Evolutionary conservation across 1,140 invertebrate species (phyloP).

Genomic region (Mercenaria mercenaria): DNA sequence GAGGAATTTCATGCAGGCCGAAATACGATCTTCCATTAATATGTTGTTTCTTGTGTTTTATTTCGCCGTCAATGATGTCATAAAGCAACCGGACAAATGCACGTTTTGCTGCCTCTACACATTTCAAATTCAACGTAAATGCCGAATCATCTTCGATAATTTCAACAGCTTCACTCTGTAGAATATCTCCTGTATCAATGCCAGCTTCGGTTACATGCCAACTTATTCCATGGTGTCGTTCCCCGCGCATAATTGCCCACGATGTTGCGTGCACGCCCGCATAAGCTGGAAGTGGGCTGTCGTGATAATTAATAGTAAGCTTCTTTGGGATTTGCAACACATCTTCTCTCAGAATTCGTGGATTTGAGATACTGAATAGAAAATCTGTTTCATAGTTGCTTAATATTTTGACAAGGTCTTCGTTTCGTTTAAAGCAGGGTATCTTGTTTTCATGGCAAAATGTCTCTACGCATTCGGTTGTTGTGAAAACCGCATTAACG

Average conservation of each 20-base stretch:
- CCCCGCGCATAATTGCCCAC: constrained; percentile 75
- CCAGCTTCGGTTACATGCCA: constrained; percentile 74
- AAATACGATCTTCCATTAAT: constrained; percentile 70
- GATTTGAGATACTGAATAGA: constrained; percentile 77
- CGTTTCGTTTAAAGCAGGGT: constrained; percentile 43
- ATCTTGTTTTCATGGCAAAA: constrained; percentile 68
- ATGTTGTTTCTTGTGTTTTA: constrained; percentile 57
- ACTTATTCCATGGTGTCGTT: constrained; percentile 73
- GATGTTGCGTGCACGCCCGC: constrained; percentile 75
- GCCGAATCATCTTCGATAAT: constrained; percentile 71
- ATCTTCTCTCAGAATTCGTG: constrained; percentile 68
- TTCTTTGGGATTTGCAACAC: constrained; percentile 63
- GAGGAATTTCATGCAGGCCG: constrained; percentile 71
- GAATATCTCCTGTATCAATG: constrained; percentile 76
- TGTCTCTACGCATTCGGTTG: constrained; percentile 46
- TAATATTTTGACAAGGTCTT: constrained; percentile 64
- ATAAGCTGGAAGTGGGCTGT: constrained; percentile 74
- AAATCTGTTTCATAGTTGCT: constrained; percentile 57
- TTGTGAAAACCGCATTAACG: constrained; percentile 68
- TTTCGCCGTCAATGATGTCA: constrained; percentile 50
- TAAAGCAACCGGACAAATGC: constrained; percentile 64
- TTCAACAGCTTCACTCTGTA: constrained; percentile 61
- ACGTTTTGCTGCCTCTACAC: constrained; percentile 68
- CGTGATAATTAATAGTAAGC: constrained; percentile 75
- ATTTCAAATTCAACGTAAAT: constrained; percentile 75